Evolutionary conservation across 2,888 invertebrate species (phyloP).

Genomic region (Apamea crenata): DNA sequence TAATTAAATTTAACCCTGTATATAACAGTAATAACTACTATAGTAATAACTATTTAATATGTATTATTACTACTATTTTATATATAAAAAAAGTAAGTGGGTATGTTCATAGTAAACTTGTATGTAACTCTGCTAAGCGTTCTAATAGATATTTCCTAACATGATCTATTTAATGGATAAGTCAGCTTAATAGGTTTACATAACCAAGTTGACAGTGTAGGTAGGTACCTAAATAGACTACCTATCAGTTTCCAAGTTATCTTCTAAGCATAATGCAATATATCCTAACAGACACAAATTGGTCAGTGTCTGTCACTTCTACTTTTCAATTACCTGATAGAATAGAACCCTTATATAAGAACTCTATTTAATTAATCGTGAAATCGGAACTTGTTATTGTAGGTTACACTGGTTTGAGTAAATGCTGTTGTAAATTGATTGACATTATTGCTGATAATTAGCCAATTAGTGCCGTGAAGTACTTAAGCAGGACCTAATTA

Average conservation of each 20-base stretch:
- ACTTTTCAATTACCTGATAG: conserved; percentile 37
- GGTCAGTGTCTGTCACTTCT: conserved; percentile 43
- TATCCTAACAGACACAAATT: conserved; percentile 53
- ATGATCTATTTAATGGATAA: conserved; percentile 46
- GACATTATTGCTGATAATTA: conserved; percentile 21
- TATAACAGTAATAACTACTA: too few species aligned
- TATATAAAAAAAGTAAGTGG: not conserved
- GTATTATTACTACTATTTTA: too few species aligned
- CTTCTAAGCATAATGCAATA: conserved; percentile 47
- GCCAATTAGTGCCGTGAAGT: not conserved
- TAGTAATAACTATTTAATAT: too few species aligned
- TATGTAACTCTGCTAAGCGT: not conserved
- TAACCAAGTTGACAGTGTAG: conserved; percentile 34
- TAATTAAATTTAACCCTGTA: too few species aligned
- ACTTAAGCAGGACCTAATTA: not conserved
- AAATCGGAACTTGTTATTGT: conserved; percentile 31
- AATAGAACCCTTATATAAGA: conserved; percentile 36
- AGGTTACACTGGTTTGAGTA: conserved; percentile 20
- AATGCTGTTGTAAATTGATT: conserved; percentile 37
- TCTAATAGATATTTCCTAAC: conserved; percentile 16
- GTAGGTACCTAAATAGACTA: conserved; percentile 10
- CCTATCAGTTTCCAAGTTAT: conserved; percentile 25
- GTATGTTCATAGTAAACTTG: not conserved
- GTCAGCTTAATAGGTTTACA: conserved; percentile 38
- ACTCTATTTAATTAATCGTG: conserved; percentile 32